Base-by-base conservation (phyloP, 2,797 vertebrate genomes). In the Helarctos malayanus region DNA sequence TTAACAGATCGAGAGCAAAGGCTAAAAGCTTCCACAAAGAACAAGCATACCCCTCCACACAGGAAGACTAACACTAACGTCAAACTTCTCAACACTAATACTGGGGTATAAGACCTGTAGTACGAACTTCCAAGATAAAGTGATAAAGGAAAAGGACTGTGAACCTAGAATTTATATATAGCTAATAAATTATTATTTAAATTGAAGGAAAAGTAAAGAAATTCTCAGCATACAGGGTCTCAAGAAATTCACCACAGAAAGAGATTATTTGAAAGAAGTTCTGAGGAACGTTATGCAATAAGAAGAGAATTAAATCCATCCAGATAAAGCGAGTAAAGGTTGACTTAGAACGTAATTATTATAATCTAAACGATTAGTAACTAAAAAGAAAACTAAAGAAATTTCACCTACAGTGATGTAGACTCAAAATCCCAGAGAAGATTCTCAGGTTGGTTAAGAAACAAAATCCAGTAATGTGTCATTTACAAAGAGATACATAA, bases 211-310 rank as follows among this genome's bases (percentile, higher is more conserved):
- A 89, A 91, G 52, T 41, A 83, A 61, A 89, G 18, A 90, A 83
- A 78, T 90, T 76, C 45, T 82, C 35, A 85, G 73, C 29, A 65
- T 61, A 45, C 0, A 78, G 71, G 32, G 14, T 52, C 71, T 65
- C 61, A 82, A 35, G 83, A 96, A 87, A 92, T 45, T 87, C 45
- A 83, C 38, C 23, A 91, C 18, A 85, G 27, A 86, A 61, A 93
- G 47, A 92, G 9, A 82, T 10, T 69, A 71, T 89, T 41, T 91
- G 35, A 71, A 96, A 63, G 71, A 85, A 59, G 5, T 59, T 88
- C 52, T 79, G 10, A 45, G 52, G 52, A 84, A 91, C 59, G 16
- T 52, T 89, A 73, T 35, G 8, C n/a, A 81, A 18, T 82, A 38
- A 83, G 19, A 89, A 80, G 32, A 96, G 8, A 90, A 89, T 89